phyloP scores from a whole-genome alignment of 2,797 vertebrate species.

The Gallinago stenura region DNA sequence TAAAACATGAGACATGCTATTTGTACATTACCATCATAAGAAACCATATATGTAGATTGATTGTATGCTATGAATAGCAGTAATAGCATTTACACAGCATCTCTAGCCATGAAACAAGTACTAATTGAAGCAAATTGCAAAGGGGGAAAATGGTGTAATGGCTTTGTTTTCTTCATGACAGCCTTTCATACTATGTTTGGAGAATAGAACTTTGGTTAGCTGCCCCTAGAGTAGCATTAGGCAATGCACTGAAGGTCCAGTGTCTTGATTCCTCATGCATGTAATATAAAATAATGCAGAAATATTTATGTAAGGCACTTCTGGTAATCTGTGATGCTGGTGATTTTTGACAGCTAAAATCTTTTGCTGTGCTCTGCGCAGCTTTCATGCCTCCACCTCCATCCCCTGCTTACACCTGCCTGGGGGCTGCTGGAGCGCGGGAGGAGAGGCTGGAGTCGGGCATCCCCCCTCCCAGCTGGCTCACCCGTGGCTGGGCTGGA shows the following conservation, averaged over 20 bases:
- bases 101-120: neutral
- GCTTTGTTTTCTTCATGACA: neutral
- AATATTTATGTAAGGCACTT: neutral
- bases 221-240: neutral
- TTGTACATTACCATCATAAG: neutral
- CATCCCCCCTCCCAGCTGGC: neutral
- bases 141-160: neutral
- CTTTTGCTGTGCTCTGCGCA: neutral
- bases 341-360: neutral
- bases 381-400: neutral
- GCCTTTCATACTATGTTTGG: neutral
- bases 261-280: neutral
- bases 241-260: neutral
- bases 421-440: fast-evolving
- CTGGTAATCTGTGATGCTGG: neutral
- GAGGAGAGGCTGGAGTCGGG: neutral
- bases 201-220: neutral
- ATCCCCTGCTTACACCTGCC: neutral
- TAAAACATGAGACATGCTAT: neutral
- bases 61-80: neutral
- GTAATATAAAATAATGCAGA: neutral
- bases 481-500: neutral
- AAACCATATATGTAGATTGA: neutral
- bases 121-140: neutral
- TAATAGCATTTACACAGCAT: neutral